Base-by-base conservation (phyloP, 2,113 vertebrate species). In the Corapipo altera region DNA sequence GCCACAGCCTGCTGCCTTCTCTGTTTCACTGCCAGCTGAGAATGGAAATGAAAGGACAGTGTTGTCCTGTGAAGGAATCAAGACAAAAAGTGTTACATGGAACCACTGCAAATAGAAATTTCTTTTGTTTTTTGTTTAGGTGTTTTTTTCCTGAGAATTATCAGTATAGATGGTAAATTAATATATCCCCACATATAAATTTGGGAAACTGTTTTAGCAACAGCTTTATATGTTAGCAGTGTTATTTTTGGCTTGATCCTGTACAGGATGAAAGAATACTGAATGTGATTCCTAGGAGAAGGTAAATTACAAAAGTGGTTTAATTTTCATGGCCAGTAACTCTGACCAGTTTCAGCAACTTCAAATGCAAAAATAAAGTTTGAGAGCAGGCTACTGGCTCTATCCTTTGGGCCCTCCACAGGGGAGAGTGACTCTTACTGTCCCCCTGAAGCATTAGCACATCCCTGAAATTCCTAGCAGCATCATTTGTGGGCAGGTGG, bases 11-110 rank as follows among this genome's bases (percentile, higher is more conserved):
- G 81, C 87, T 1, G 46, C 92, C 81, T 92, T 71, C 91, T 96
- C 75, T 84, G 69, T 70, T 84, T 91, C 67, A 10, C 66, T 88
- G 91, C 92, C 94, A 83, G 91, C 58, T 78, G 65, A 78, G 88
- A 82, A 91, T 93, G 75, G 91, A 79, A 92, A 91, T 90, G 91
- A 92, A 93, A 87, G 88, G 76, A 39, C 67, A 70, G n/a, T 8
- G 49, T 26, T 92, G 91, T 78, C 89, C 88, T 89, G 76, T 65
- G 80, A 91, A 88, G 86, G 37, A 93, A 65, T 82, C 48, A 15
- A 71, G 71, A 91, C 83, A 80, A 44, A 70, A 96, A 83, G 49
- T 77, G 89, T 71, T 65, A 70, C 91, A 67, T 27, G 82, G 84
- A 75, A 55, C 65, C 57, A 55, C 33, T 52, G 81, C 80, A 80